Evolutionary conservation across 1,140 invertebrate genomes (phyloP).

Genomic region (Catajapyx aquilonaris): DNA sequence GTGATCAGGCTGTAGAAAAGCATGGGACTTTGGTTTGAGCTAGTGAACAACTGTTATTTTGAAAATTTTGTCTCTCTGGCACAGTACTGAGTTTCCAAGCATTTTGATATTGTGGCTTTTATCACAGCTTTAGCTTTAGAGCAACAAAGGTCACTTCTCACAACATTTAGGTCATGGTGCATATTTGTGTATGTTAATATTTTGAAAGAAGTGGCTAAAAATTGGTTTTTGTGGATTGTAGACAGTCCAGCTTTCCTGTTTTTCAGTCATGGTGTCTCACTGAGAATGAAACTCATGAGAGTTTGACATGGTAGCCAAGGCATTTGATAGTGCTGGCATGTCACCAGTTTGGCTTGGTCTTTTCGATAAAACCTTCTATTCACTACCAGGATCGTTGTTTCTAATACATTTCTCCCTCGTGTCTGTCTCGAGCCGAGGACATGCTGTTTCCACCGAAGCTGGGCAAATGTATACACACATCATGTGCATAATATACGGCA

Average conservation of each 20-base stretch:
- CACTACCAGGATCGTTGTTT: no score
- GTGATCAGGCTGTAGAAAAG: slow-evolving; percentile 8
- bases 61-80: slow-evolving; percentile 5
- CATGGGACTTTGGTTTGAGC: slow-evolving; percentile 5
- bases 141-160: slow-evolving; percentile 1
- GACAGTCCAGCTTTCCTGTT: slow-evolving; percentile 1
- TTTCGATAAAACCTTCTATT: no score
- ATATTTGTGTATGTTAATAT: neutral
- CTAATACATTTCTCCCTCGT: no score
- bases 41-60: neutral
- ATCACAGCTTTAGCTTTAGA: slow-evolving; percentile 12
- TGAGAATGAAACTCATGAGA: neutral
- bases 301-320: slow-evolving; percentile 3
- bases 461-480: no score
- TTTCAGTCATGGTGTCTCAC: slow-evolving; percentile 2
- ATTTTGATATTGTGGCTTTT: slow-evolving; percentile 11
- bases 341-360: slow-evolving; percentile 8
- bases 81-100: slow-evolving; percentile 10
- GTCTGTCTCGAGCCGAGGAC: no score
- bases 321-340: slow-evolving; percentile 8
- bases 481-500: no score
- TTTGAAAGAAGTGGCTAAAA: no score
- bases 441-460: no score
- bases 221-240: slow-evolving; percentile 1
- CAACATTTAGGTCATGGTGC: neutral